A percentile compares a stretch with the other conserved stretches of the same genome.
phyloP scores from a whole-genome alignment of 1,140 invertebrate genomes.

The Tetragnatha versicolor region DNA sequence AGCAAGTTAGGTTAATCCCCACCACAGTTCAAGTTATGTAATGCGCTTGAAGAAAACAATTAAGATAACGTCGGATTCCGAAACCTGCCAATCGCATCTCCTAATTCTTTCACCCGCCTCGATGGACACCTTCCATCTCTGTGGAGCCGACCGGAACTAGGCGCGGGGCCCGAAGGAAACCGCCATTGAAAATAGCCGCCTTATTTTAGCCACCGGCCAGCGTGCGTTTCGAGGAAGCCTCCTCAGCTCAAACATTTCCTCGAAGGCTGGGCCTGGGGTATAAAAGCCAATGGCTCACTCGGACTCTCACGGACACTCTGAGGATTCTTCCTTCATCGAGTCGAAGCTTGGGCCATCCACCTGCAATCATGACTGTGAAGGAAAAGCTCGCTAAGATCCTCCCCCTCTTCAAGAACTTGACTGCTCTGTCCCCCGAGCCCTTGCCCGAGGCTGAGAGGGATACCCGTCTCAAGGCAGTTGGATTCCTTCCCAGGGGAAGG shows the following conservation, averaged over 20 bases:
- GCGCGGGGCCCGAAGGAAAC: background rate
- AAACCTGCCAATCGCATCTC: too few species aligned
- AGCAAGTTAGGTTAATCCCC: too few species aligned
- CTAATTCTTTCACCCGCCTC: too few species aligned
- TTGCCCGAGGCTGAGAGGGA: slow-evolving; percentile 40
- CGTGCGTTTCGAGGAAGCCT: slow-evolving; percentile 1
- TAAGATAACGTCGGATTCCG: too few species aligned
- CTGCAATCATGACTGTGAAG: slow-evolving; percentile 39
- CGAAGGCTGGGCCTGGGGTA: background rate
- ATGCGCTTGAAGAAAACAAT: too few species aligned
- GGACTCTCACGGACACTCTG: slow-evolving; percentile 21
- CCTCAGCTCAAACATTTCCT: slow-evolving; percentile 28
- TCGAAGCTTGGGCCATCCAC: background rate
- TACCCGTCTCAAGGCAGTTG: slow-evolving; percentile 28
- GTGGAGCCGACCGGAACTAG: slow-evolving; percentile 40
- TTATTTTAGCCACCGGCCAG: background rate
- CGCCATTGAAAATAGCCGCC: background rate
- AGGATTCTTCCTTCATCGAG: slow-evolving; percentile 20
- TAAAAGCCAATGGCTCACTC: background rate
- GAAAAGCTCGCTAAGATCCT: slow-evolving; percentile 46
- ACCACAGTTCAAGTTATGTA: too few species aligned
- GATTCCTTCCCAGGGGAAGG: slow-evolving; percentile 31
- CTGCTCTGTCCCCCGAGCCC: slow-evolving; percentile 24
- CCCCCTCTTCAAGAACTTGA: slow-evolving; percentile 45
- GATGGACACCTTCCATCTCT: too few species aligned